Evolutionary conservation across 1,140 invertebrate genomes (phyloP), one percentile per base, ranked within the genome.

Genomic region (Heterodera schachtii): DNA sequence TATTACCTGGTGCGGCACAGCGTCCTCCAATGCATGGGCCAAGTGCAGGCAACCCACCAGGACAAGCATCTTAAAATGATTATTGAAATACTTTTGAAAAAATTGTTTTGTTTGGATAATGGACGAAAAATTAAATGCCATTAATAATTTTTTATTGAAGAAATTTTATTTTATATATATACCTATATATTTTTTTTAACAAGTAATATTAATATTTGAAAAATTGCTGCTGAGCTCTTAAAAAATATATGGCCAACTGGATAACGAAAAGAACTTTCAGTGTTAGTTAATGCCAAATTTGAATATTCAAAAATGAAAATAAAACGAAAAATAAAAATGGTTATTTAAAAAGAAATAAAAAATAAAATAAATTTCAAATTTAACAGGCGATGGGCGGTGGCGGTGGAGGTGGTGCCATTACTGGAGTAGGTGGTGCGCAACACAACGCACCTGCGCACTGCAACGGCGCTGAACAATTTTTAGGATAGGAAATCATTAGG

Each of bases 21-120:
- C 81, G 84, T 52, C 88, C 89, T 66, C 73, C 82, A 31, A 90
- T 83, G 80, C 88, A 89, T 43, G 75, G 66, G 43, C 88, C 88
- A 57, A 83, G 83, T 41, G 84, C 76, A n/a, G 73, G 69, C 74
- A 84, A 69, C 44, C 86, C 86, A 46, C 86, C 84, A 46, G 87
- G 87, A 75, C 87, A 88, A 41, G 85, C 84, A 77, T 83, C 86
- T 87, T 66, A 67, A 87, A 82, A 13, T 13, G 67, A 47, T 41
- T 60, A 43, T n/a, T n/a, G n/a, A n/a, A n/a, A n/a, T n/a, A n/a
- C n/a, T n/a, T n/a, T n/a, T n/a, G 13, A 19, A 46, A 47, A 83
- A 57, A n/a, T 78, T n/a, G n/a, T n/a, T n/a, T n/a, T n/a, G n/a
- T n/a, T n/a, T n/a, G n/a, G n/a, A n/a, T n/a, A n/a, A n/a, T n/a